phyloP scores from a whole-genome alignment of 2,113 vertebrate species.

The Phaethon lepturus region DNA sequence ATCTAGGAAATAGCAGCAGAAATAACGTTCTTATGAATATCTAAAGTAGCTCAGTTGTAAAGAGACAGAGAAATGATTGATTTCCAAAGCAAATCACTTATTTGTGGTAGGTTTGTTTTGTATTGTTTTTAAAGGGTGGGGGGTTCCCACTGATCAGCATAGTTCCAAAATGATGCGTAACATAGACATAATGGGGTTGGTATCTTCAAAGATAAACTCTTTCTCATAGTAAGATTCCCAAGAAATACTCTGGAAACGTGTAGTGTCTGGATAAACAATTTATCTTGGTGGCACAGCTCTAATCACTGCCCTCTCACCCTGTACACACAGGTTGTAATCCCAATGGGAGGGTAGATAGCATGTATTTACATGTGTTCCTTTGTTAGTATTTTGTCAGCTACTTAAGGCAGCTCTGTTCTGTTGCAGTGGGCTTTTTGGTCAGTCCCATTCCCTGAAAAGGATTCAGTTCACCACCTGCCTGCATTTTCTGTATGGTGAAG shows the following conservation, averaged over 20 bases:
- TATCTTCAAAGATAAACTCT: conserved; percentile 64
- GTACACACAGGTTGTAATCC: conserved; percentile 88
- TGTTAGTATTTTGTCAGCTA: conserved; percentile 86
- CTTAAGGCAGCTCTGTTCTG: conserved; percentile 75
- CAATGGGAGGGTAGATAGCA: conserved; percentile 83
- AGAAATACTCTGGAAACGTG: conserved; percentile 65
- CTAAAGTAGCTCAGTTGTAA: conserved; percentile 30
- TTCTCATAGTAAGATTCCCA: conserved; percentile 56
- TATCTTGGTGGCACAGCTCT: conserved; percentile 78
- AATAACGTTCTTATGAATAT: conserved; percentile 54
- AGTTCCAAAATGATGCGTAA: conserved; percentile 31
- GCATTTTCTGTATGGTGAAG: conserved; percentile 72
- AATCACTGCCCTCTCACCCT: conserved; percentile 79
- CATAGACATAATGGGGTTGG: conserved; percentile 14
- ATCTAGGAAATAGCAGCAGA: conserved; percentile 54
- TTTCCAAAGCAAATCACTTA: conserved; percentile 51
- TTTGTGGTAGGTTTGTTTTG: conserved; percentile 27
- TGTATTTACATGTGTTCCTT: conserved; percentile 91
- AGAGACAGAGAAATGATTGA: not conserved
- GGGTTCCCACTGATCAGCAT: not conserved
- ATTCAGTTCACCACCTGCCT: conserved; percentile 64
- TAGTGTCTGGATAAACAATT: conserved; percentile 75
- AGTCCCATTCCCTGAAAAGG: conserved; percentile 62
- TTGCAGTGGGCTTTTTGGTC: conserved; percentile 66
- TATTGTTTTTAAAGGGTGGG: conserved; percentile 38